These are phyloP conservation scores for Adela reaumurella DNA, from an alignment of 2,888 invertebrate genomes.

Conservation along the genomic window DNA sequence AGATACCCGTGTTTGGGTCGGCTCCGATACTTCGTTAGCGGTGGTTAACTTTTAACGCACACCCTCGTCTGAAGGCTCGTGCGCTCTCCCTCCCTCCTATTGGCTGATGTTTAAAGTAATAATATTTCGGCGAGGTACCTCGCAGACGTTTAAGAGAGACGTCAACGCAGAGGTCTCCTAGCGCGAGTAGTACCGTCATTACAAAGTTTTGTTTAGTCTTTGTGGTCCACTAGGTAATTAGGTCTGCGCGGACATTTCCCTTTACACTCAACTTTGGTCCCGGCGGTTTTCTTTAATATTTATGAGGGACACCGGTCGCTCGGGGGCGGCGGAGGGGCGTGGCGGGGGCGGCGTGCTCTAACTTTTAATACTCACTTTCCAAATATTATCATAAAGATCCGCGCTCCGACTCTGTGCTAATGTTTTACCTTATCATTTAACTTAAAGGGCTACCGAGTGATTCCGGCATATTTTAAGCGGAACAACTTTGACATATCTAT, in stretches of 20 bases:
- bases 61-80: too few relatives aligned
- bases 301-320: constrained; percentile 23
- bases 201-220: neutral
- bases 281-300: constrained; percentile 40
- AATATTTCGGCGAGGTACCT: too few relatives aligned
- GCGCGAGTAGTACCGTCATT: too few relatives aligned
- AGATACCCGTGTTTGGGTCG: too few relatives aligned
- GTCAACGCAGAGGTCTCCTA: too few relatives aligned
- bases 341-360: constrained; percentile 22
- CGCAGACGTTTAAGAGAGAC: too few relatives aligned
- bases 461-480: neutral
- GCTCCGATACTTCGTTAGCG: too few relatives aligned
- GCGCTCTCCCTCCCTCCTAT: too few relatives aligned
- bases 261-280: constrained; percentile 31
- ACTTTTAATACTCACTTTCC: constrained; percentile 31
- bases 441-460: neutral
- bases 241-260: constrained; percentile 20
- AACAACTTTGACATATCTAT: too few relatives aligned
- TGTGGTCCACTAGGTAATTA: neutral
- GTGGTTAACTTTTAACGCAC: too few relatives aligned
- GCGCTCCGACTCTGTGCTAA: neutral
- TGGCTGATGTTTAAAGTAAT: too few relatives aligned
- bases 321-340: neutral
- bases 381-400: constrained; percentile 26
- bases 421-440: neutral